Percentiles rank a stretch among this genome's conserved stretches.
Conservation (phyloP, 2,888 invertebrate species). For the Dioctria linearis region DNA sequence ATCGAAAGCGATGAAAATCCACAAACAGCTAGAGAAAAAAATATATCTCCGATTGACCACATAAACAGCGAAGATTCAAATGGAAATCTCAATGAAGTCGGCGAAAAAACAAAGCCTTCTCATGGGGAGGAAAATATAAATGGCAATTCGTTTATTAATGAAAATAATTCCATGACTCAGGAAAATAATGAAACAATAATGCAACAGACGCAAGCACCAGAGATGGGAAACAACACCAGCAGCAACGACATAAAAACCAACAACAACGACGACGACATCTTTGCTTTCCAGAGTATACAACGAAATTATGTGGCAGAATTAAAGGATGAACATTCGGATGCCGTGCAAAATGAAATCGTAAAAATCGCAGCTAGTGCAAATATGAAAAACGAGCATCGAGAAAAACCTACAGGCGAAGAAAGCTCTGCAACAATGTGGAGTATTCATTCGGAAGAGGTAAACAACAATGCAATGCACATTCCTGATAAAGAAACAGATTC, state of each 20-base stretch:
- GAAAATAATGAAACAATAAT: slow-evolving; percentile 1
- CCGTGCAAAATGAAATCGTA: not conserved
- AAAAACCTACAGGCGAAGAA: not conserved
- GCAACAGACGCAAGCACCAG: not conserved
- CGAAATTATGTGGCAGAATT: slow-evolving; percentile 23
- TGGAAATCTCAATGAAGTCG: slow-evolving; percentile 4
- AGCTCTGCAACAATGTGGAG: not conserved
- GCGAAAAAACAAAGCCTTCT: not conserved
- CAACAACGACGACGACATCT: not conserved
- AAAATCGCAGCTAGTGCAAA: not conserved
- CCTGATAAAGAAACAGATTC: slow-evolving; percentile 22
- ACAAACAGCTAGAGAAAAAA: not conserved
- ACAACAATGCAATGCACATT: slow-evolving; percentile 1
- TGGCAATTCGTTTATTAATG: slow-evolving; percentile 27
- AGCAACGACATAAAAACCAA: not conserved
- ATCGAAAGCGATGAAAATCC: not conserved
- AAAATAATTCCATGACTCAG: slow-evolving; percentile 6
- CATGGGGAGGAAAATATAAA: slow-evolving; percentile 12
- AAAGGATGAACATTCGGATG: not conserved
- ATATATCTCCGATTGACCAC: not conserved
- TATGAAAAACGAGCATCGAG: not conserved
- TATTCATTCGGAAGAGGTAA: not conserved
- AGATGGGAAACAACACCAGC: not conserved
- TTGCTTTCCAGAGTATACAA: slow-evolving; percentile 9
- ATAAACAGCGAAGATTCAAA: not conserved